These are phyloP conservation scores for Pelosia muscerda DNA, from an alignment of 2,888 invertebrate genomes.

Conservation along the genomic window DNA sequence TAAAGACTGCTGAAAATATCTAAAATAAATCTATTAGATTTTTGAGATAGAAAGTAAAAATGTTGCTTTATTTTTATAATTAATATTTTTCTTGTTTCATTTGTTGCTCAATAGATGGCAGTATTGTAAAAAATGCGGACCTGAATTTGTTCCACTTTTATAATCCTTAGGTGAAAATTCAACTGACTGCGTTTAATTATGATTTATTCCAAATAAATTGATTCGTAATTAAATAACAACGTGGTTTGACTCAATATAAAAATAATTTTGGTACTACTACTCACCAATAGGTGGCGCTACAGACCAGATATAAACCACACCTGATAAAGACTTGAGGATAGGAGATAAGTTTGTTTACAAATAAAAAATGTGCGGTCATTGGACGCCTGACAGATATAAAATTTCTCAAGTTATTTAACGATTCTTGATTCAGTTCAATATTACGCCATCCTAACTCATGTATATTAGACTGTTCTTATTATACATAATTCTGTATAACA, in stretches of 20 bases:
- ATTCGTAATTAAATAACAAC: neutral
- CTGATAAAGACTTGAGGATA: neutral
- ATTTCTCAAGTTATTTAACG: neutral
- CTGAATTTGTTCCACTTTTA: neutral
- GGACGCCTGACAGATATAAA: neutral
- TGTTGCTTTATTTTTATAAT: neutral
- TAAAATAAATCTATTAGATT: neutral
- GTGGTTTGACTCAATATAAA: fast-evolving
- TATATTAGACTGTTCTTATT: too few relatives aligned
- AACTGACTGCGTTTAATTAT: neutral
- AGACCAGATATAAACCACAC: neutral
- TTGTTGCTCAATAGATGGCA: constrained; percentile 20
- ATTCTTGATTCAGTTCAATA: neutral
- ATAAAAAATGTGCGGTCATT: neutral
- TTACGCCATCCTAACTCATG: neutral
- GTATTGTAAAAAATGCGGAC: neutral
- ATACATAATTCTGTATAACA: too few relatives aligned
- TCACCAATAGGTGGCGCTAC: constrained; percentile 51
- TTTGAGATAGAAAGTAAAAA: neutral
- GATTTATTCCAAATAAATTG: neutral
- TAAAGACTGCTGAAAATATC: neutral
- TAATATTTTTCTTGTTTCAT: neutral
- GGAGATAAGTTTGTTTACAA: neutral
- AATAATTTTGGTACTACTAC: constrained; percentile 34
- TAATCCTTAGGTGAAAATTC: neutral